Base-by-base conservation (phyloP, 92 coral and sea anemone genomes). In the Heteractis magnifica region DNA sequence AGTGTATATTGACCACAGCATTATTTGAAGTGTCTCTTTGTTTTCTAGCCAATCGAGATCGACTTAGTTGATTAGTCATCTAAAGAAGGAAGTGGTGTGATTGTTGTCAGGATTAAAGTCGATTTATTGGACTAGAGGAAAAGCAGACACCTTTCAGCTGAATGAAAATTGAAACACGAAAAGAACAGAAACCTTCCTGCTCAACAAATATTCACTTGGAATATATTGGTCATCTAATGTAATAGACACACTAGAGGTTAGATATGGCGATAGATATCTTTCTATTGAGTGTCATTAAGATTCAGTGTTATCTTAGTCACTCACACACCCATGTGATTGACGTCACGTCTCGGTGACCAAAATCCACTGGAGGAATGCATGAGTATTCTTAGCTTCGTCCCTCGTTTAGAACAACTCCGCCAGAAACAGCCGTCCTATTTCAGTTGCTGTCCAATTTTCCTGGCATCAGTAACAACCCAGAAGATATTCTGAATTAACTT, bases 291-390 rank as follows among this genome's bases (percentile, higher is more conserved):
- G 73, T 23, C 49, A 60, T 79, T 65, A 60, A 64, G 71, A 62
- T 79, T 71, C 59, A 79, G 13, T 59, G 83, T 65, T 51, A 81
- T 26, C 51, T 70, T 48, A 23, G 49, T 68, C 73, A 68, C 23
- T 58, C 34, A 81, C 84, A 81, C 84, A 70, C 84, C 84, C 84
- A 8, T 44, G 10, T 15, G 10, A 8, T 51, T 81, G 84, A 81
- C 84, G 84, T 81, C 84, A 81, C 77, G 74, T 26, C 76, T 49
- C 56, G 59, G 18, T 55, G 15, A 76, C 16, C 58, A 48, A 70
- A 72, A 81, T 44, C 73, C 49, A 68, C 48, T 68, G 5, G 48
- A 68, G 73, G 73, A 26, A 68, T 68, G 73, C 10, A 68, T 10
- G 73, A 68, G 49, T 68, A 62, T 62, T 62, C 70, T 11, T 68